Evolutionary conservation across 2,797 vertebrate genomes (phyloP).

Genomic region (Helostoma temminkii): DNA sequence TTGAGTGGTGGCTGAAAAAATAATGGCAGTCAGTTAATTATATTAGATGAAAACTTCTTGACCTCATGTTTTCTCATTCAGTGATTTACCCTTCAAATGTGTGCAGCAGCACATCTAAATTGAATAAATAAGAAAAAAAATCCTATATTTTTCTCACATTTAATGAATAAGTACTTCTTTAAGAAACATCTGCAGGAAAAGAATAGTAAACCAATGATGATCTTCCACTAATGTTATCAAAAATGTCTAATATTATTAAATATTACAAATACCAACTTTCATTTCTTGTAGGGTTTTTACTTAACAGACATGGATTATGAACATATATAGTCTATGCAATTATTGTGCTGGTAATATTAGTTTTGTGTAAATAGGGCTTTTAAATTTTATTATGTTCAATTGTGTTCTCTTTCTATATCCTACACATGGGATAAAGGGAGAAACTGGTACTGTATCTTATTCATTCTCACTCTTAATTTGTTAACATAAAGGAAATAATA

Average conservation of each 20-base stretch:
- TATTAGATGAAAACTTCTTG: conserved; percentile 10
- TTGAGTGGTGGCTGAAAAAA: conserved; percentile 10
- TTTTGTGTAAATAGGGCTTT: conserved; percentile 25
- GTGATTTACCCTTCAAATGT: conserved; percentile 4
- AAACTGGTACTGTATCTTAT: conserved; percentile 3
- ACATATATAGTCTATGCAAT: conserved; percentile 28
- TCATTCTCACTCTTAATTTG: conserved; percentile 4
- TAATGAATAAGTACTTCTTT: neutral
- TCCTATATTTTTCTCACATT: conserved; percentile 11
- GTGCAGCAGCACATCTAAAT: conserved; percentile 26
- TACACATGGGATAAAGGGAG: neutral
- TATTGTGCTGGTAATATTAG: conserved; percentile 24
- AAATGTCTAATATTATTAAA: conserved; percentile 1
- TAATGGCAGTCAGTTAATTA: neutral
- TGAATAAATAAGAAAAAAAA: conserved; percentile 18
- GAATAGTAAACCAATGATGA: neutral
- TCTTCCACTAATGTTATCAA: conserved; percentile 7
- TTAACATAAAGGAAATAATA: neutral
- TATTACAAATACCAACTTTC: neutral
- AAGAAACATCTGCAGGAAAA: neutral
- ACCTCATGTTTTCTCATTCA: conserved; percentile 20
- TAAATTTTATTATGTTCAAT: conserved; percentile 28
- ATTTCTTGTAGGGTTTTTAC: conserved; percentile 11
- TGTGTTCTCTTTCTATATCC: conserved; percentile 15
- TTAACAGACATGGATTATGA: conserved; percentile 21